Percentiles rank a stretch among this genome's conserved stretches.
Conservation (phyloP, 2,888 invertebrate species). For the Empis livida region DNA sequence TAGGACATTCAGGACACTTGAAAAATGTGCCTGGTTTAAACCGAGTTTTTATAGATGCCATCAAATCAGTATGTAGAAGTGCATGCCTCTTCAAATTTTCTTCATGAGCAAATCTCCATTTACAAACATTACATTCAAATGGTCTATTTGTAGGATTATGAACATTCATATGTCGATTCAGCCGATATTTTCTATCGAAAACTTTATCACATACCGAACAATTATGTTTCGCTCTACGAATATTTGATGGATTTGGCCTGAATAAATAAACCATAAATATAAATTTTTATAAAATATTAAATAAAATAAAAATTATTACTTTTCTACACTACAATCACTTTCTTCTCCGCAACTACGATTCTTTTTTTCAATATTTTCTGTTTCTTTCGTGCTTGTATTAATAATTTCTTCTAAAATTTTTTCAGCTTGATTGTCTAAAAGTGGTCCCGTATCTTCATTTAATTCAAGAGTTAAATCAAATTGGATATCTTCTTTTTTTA, state of each 20-base stretch:
- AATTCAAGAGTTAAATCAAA: too few relatives aligned
- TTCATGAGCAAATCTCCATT: slow-evolving; percentile 19
- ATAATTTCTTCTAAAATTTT: too few relatives aligned
- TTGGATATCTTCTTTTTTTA: too few relatives aligned
- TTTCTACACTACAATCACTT: too few relatives aligned
- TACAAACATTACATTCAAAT: slow-evolving; percentile 20
- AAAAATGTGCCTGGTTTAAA: slow-evolving; percentile 12
- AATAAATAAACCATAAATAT: too few relatives aligned
- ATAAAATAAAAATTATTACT: too few relatives aligned
- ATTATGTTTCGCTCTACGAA: slow-evolving; percentile 11
- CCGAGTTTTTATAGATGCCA: slow-evolving; percentile 5
- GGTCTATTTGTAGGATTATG: slow-evolving; percentile 20
- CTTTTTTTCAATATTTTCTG: too few relatives aligned
- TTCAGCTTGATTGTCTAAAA: too few relatives aligned
- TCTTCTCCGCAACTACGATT: too few relatives aligned
- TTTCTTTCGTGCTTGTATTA: too few relatives aligned
- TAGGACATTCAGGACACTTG: slow-evolving; percentile 41
- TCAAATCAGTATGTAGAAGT: slow-evolving; percentile 19
- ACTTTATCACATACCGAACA: slow-evolving; percentile 39
- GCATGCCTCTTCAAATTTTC: slow-evolving; percentile 22
- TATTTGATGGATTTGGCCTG: slow-evolving; percentile 13
- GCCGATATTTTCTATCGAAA: slow-evolving; percentile 37
- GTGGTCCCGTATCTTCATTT: too few relatives aligned
- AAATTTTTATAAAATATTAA: too few relatives aligned
- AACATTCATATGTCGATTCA: slow-evolving; percentile 21